Base-by-base conservation (phyloP, 1,140 invertebrate genomes). In the Trachymyrmex cornetzi region DNA sequence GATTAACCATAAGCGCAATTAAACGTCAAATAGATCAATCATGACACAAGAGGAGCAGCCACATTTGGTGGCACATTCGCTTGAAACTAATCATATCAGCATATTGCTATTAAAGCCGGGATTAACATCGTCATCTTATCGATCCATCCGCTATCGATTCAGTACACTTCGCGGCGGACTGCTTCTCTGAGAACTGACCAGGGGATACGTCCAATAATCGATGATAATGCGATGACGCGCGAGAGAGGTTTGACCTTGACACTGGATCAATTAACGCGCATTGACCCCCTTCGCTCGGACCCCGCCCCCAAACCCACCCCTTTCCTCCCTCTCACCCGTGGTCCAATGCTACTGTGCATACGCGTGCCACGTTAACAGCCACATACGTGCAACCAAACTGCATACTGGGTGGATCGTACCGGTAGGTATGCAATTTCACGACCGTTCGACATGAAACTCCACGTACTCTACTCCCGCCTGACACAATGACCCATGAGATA, bases 241-340 rank as follows among this genome's bases (percentile, higher is more conserved):
- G 89, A 91, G 90, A 93, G 93, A 93, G 94, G 92, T 94, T 95
- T 94, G 94, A 94, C 95, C 95, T 95, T 95, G 95, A 95, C 95
- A 95, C 91, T 95, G 94, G 91, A 95, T 93, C 94, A 95, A 95
- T 95, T 95, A 95, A 93, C 94, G 93, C 93, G 87, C 93, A 91
- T 92, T 90, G 93, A 94, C 86, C 93, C 93, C 90, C 93, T 92
- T 91, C 87, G 55, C 82, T 61, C 80, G 80, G 69, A 74, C 53
- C 80, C 69, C 55, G 57, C 84, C 89, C 86, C 86, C 80, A 57
- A 89, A 84, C 69, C 59, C 77, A 77, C 80, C 87, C 69, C 69
- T 55, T 38, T 24, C 24, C 27, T 6, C 38, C 75, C 85, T 64
- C 71, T 63, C 84, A 34, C 69, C 61, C 87, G 93, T 92, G 93